phyloP scores from a whole-genome alignment of 2,113 vertebrate genomes.

The Sinosuthora webbiana region DNA sequence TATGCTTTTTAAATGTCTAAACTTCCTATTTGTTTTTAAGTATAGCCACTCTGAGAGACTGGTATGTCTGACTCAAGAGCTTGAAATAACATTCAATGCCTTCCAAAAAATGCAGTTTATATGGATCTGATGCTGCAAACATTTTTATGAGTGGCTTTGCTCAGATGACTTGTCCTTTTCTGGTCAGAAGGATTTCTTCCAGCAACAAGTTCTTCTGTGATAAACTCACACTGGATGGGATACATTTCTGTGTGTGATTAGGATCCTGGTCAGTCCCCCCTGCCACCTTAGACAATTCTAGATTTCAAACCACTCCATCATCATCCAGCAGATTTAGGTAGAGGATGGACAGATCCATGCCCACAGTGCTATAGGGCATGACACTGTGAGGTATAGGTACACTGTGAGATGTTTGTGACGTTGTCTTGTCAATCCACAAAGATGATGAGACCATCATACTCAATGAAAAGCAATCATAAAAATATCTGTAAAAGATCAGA shows the following conservation, averaged over 20 bases:
- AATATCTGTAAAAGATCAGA: background rate
- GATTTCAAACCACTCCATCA: background rate
- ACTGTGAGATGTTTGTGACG: background rate
- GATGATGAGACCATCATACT: background rate
- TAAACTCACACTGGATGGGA: background rate
- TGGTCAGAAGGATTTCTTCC: background rate
- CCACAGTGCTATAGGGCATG: background rate
- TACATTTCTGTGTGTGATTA: background rate
- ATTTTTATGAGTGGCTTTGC: background rate
- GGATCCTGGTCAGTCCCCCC: background rate
- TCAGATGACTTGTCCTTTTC: background rate
- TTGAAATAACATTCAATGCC: background rate
- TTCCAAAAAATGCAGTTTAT: background rate
- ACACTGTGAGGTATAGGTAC: background rate
- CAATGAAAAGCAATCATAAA: background rate
- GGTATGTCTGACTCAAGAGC: background rate
- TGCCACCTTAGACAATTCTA: background rate
- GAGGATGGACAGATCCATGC: background rate
- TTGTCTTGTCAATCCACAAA: background rate
- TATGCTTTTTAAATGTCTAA: background rate
- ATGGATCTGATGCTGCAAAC: background rate
- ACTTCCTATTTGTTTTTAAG: background rate
- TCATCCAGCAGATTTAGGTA: background rate
- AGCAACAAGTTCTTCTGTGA: background rate
- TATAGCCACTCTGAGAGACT: background rate